phyloP scores from a whole-genome alignment of 2,797 vertebrate genomes.

The Phalanger gymnotis region DNA sequence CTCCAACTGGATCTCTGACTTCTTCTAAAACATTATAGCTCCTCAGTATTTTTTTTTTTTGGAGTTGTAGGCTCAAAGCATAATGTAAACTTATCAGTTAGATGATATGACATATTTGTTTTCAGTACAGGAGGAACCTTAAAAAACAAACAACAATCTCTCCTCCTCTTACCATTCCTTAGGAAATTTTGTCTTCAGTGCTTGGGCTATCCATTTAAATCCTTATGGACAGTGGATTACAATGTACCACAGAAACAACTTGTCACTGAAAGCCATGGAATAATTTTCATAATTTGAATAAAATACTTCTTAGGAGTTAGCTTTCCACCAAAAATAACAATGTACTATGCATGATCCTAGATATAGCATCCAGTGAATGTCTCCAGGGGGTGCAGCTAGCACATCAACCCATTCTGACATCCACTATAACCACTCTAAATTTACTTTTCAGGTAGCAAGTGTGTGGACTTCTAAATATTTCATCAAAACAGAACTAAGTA shows the following conservation, averaged over 20 bases:
- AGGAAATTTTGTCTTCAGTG: background rate
- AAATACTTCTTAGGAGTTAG: background rate
- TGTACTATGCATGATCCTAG: constrained; percentile 1
- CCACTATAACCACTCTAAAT: constrained; percentile 54
- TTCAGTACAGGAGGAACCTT: background rate
- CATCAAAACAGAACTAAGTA: constrained; percentile 66
- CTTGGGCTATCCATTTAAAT: background rate
- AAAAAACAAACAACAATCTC: background rate
- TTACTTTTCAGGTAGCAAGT: constrained; percentile 71
- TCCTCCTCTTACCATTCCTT: background rate
- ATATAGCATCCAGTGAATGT: background rate
- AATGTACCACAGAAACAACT: background rate
- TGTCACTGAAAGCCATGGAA: background rate
- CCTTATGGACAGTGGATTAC: fast-evolving
- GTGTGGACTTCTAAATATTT: constrained; percentile 70
- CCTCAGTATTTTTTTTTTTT: background rate
- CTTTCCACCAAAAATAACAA: constrained; percentile 11
- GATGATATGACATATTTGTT: background rate
- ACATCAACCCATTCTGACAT: constrained; percentile 45
- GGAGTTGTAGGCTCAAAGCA: background rate
- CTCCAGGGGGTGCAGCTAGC: constrained; percentile 5
- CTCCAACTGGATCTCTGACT: background rate
- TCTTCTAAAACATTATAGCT: background rate
- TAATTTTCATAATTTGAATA: background rate
- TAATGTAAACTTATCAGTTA: background rate